Evolutionary conservation across 2,113 vertebrate genomes (phyloP), one percentile per base, ranked within the genome.

Genomic region (Alouatta palliata): DNA sequence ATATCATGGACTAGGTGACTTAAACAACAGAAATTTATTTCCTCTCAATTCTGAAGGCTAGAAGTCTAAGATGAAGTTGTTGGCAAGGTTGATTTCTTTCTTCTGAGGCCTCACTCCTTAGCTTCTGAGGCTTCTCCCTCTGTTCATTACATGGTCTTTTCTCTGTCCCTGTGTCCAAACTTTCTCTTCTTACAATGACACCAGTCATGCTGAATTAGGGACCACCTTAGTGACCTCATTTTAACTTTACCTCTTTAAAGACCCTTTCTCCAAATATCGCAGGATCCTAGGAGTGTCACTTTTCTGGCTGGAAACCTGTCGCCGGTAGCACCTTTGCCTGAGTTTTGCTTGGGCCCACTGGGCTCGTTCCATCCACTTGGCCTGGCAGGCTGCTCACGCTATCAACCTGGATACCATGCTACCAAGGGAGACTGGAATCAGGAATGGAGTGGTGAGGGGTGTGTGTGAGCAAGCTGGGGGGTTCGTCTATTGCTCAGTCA

Each of bases 1-100:
- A 81, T 17, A 68, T 37, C 52, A 64, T 3, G 70, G 45, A 89
- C 8, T 32, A 68, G 37, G 37, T 90, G 20, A 76, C 64, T 90
- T 95, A 75, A 85, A 92, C 56, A 73, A 71, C 7, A 88, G 56
- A 88, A 85, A 91, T 77, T 61, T 52, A 27, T 95, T 86, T 94
- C 77, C 79, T 89, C 30, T 56, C 75, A 73, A 47, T 95, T 85
- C 79, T 96, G 45, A 54, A 92, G 40, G 35, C 25, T 40, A 5
- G 11, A 86, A 66, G 71, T 73, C 71, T 47, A 43, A 93, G 32
- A 75, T 75, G 35, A 83, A 70, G 40, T 23, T 75, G 80, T 75
- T 16, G 7, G 52, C 40, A 40, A 30, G 20, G 25, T 87, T 92
- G 47, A 3, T 75, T 91, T 75, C 11, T 43, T 43, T 73, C 40